Percentiles rank a stretch among this genome's conserved stretches.
These are phyloP conservation scores for Euglossa dilemma DNA, from an alignment of 1,140 invertebrate species.

Conservation along the genomic window DNA sequence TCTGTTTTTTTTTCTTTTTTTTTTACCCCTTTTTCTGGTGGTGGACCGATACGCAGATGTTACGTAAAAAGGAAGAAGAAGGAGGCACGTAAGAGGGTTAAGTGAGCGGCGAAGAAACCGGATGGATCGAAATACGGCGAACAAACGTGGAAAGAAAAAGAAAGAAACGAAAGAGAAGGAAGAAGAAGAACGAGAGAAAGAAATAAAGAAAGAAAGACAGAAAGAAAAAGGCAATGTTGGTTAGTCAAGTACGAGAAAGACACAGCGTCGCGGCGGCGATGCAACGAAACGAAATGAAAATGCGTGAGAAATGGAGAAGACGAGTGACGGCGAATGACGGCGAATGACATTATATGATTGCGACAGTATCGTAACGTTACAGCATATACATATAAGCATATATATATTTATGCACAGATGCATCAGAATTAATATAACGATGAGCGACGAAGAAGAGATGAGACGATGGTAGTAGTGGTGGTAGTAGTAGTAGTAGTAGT, in stretches of 20 bases:
- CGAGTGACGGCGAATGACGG: slow-evolving; percentile 15
- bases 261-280: background rate
- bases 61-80: no score
- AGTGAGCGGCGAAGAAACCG: slow-evolving; percentile 27
- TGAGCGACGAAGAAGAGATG: slow-evolving; percentile 23
- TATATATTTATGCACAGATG: background rate
- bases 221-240: background rate
- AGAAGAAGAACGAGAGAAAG: background rate
- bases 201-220: background rate
- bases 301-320: background rate
- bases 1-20: background rate
- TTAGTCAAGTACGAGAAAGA: background rate
- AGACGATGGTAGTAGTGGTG: slow-evolving; percentile 34
- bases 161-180: background rate
- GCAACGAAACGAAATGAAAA: no score
- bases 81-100: background rate
- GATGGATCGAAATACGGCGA: slow-evolving; percentile 23
- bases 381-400: background rate
- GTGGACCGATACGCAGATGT: background rate
- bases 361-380: background rate
- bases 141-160: background rate
- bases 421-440: background rate
- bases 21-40: no score
- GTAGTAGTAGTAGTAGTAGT: slow-evolving; percentile 32
- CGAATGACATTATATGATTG: background rate